Conservation (phyloP, 1,140 invertebrate genomes). For the Chymomyza costata region DNA sequence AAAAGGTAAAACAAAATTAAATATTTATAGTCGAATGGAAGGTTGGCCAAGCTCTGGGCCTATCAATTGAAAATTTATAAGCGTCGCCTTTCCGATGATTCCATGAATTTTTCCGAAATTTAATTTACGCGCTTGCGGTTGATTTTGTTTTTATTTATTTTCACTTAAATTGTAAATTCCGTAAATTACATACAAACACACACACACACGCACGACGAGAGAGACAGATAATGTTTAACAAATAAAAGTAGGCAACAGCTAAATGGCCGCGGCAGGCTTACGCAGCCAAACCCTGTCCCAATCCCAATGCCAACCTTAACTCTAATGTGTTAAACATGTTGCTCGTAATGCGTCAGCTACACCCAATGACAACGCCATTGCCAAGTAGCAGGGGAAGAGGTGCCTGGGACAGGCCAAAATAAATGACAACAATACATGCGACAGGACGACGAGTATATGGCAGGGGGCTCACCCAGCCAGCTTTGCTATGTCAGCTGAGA, state of each 20-base stretch:
- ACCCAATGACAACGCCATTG: constrained; percentile 44
- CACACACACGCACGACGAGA: background rate
- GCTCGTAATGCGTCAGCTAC: constrained; percentile 63
- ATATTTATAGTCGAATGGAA: constrained; percentile 55
- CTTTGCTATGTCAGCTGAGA: background rate
- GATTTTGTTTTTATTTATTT: constrained; percentile 50
- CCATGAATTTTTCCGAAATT: constrained; percentile 33
- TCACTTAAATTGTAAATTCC: constrained; percentile 58
- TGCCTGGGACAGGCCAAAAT: constrained; percentile 30
- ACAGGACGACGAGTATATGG: too few species aligned
- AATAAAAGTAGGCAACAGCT: constrained; percentile 29
- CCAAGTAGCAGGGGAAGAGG: constrained; percentile 12
- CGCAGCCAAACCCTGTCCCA: background rate
- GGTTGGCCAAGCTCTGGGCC: constrained; percentile 7
- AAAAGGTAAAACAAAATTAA: constrained; percentile 67
- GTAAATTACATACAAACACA: too few species aligned
- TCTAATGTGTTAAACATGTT: constrained; percentile 68
- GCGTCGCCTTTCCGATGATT: background rate
- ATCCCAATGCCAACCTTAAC: constrained; percentile 1
- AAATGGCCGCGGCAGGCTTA: background rate
- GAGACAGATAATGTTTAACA: constrained; percentile 28
- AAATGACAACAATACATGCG: constrained; percentile 67
- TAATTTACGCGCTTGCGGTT: constrained; percentile 53
- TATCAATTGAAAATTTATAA: constrained; percentile 65
- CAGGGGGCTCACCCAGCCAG: background rate